phyloP scores from a whole-genome alignment of 2,113 vertebrate genomes.

The Anser cygnoides region DNA sequence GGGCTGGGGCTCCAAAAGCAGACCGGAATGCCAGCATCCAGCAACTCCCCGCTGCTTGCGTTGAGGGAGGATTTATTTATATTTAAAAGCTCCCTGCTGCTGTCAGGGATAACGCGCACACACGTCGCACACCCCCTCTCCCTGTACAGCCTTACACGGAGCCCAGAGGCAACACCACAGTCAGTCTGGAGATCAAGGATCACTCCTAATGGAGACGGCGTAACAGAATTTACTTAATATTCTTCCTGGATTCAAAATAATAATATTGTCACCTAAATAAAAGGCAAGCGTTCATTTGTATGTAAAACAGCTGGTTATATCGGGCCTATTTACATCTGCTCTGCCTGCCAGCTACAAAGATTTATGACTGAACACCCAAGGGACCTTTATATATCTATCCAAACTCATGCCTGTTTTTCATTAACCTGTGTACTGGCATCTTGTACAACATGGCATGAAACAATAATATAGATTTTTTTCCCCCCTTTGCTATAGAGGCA shows the following conservation, averaged over 20 bases:
- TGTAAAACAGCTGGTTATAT: conserved; percentile 70
- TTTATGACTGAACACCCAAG: conserved; percentile 68
- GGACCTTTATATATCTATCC: conserved; percentile 69
- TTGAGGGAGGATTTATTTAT: background rate
- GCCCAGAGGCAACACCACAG: background rate
- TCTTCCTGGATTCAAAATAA: conserved; percentile 65
- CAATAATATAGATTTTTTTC: conserved; percentile 4
- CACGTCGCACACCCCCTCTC: rapidly evolving
- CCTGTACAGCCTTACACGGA: background rate
- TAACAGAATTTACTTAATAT: conserved; percentile 56
- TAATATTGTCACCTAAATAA: conserved; percentile 71
- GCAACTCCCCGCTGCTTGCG: background rate
- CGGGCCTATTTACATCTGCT: conserved; percentile 64
- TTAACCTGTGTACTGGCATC: conserved; percentile 68
- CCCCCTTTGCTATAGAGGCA: background rate
- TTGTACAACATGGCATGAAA: conserved; percentile 65
- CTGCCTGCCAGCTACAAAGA: conserved; percentile 71
- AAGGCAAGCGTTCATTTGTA: conserved; percentile 71
- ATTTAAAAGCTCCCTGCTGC: background rate
- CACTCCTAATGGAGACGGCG: conserved; percentile 31
- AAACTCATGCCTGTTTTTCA: conserved; percentile 67
- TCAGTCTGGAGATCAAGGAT: conserved; percentile 33
- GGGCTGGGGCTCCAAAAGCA: background rate
- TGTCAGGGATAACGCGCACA: background rate
- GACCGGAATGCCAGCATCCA: background rate